Evolutionary conservation across 2,113 vertebrate genomes (phyloP), one percentile per base, ranked within the genome.

Genomic region (Toxostoma redivivum): DNA sequence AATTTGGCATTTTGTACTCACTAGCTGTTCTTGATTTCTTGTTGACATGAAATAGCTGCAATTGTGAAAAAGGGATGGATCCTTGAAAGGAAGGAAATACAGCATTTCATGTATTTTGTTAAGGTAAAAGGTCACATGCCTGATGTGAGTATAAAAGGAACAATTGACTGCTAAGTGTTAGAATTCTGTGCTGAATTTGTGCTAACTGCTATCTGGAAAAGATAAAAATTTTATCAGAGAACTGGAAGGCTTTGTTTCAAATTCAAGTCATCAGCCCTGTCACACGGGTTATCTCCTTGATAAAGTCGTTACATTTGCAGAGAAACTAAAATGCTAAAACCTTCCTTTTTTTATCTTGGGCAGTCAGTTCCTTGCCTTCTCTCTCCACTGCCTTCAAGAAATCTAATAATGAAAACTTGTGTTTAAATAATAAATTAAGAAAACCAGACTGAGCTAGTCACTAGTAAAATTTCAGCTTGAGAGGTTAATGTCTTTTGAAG

Each of bases 341-440:
- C 5, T 3, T 10, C 1, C 1, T 38, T 12, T 23, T 70, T 60
- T 54, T 7, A 21, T 40, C 21, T 58, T 76, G 7, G 2, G 12
- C 27, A 37, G 2, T 27, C 8, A 42, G 5, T 3, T 74, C 17
- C 11, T 19, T 8, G 27, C 18, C 42, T 71, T 67, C 5, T 83
- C 1, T 6, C 8, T 67, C 12, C 9, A 44, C 3, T 0, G 0
- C 3, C 2, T 38, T 31, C 6, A 48, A 69, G 31, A 42, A 56
- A 51, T 27, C 16, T 51, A 8, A 33, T 57, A 9, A 56, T 30
- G 19, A 78, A 77, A 65, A 37, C 4, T 53, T 14, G 7, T 11
- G 2, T 48, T 78, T 66, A 79, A 69, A 38, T 27, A 56, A 19
- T 13, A 19, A 53, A 54, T 14, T 6, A 60, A 42, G 38, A 57